phyloP scores from a whole-genome alignment of 2,888 invertebrate genomes.

The Ochropacha duplaris region DNA sequence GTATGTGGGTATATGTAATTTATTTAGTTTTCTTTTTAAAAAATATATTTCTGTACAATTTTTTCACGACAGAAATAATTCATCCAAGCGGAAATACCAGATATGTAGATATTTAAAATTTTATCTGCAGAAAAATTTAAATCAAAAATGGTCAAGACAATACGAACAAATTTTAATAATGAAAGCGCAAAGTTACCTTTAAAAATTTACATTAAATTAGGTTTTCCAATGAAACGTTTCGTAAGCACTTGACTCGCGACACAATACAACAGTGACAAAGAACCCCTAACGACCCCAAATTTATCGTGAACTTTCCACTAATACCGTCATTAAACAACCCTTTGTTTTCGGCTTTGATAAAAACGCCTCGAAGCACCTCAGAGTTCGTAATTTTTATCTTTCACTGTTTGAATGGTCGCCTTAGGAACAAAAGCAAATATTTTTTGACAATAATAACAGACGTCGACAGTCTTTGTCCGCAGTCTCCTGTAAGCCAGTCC shows the following conservation, averaged over 20 bases:
- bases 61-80: too few species aligned
- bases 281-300: slow-evolving; percentile 75
- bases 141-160: neutral
- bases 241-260: slow-evolving; percentile 59
- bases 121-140: neutral
- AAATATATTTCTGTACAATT: too few species aligned
- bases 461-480: slow-evolving; percentile 37
- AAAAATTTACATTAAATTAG: slow-evolving; percentile 45
- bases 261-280: slow-evolving; percentile 76
- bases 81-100: too few species aligned
- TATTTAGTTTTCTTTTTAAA: too few species aligned
- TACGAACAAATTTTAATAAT: slow-evolving; percentile 16
- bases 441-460: slow-evolving; percentile 56
- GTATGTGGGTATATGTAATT: too few species aligned
- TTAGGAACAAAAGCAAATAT: slow-evolving; percentile 65
- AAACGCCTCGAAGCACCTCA: slow-evolving; percentile 68
- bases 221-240: slow-evolving; percentile 52
- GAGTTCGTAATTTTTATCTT: slow-evolving; percentile 78
- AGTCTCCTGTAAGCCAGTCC: neutral
- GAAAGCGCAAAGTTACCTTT: slow-evolving; percentile 16
- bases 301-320: slow-evolving; percentile 80
- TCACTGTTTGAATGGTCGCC: slow-evolving; percentile 61
- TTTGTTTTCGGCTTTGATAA: slow-evolving; percentile 79
- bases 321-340: slow-evolving; percentile 80
- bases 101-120: neutral